Evolutionary conservation across 1,140 invertebrate species (phyloP), one percentile per base, ranked within the genome.

Genomic region (Drosophila obscura): DNA sequence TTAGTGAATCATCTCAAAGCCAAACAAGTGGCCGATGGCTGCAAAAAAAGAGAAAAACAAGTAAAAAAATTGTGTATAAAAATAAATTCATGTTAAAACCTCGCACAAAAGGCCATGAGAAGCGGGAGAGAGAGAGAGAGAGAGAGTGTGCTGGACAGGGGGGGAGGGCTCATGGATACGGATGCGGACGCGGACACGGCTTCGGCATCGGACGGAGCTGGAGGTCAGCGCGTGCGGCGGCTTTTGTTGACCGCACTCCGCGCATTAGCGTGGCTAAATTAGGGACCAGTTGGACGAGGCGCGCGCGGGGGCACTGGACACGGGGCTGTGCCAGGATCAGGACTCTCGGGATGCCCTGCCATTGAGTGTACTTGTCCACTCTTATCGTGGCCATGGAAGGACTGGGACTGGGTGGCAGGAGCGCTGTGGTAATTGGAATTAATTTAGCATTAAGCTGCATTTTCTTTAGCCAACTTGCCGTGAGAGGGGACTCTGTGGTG

Each of bases 391-490:
- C 52, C 58, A 35, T 49, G 65, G 65, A 80, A 49, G 62, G 43
- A 2, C 75, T 50, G 44, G 73, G 59, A n/a, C 35, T 51, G 44
- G 39, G 31, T 45, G 51, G 41, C 50, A 44, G 39, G 24, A 50
- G 51, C 58, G 61, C 62, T 59, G 80, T 76, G 83, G 83, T 87
- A 87, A 87, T 87, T 87, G 83, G 83, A 87, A 87, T 87, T 87
- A 88, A 87, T 87, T 88, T 81, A 87, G 83, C 83, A 87, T 87
- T 88, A 87, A 88, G 83, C 83, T 77, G 79, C 79, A 87, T 88
- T 87, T 75, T 87, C 84, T 88, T 88, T 87, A 59, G 79, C 84
- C 74, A 74, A 80, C 73, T 85, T 62, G 41, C 49, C 31, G 65
- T 71, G 52, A 58, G 52, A 45, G 28, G 31, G 51, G 19, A 19